These are phyloP conservation scores for Tetramorium parvispinum DNA, from an alignment of 1,140 invertebrate species.

Conservation along the genomic window DNA sequence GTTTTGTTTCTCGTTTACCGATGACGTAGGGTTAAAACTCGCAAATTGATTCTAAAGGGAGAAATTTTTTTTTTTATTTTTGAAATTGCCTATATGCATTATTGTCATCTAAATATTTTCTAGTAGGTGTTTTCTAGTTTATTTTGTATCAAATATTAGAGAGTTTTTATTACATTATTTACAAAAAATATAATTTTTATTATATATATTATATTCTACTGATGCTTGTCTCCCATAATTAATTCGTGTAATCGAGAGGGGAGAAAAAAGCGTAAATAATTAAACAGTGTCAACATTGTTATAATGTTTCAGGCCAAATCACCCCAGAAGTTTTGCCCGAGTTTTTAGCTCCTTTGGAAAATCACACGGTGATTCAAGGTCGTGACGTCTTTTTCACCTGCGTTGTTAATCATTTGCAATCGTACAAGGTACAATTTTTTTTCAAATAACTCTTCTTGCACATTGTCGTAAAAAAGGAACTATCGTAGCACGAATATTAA, in stretches of 20 bases:
- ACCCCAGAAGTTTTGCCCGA: slow-evolving; percentile 88
- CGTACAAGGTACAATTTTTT: slow-evolving; percentile 90
- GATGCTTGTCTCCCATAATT: neutral
- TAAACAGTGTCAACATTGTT: neutral
- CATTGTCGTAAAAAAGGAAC: neutral
- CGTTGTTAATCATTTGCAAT: slow-evolving; percentile 94
- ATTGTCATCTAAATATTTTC: neutral
- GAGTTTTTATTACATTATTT: no score
- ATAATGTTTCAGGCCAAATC: slow-evolving; percentile 81
- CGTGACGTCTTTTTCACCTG: slow-evolving; percentile 95
- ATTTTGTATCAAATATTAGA: neutral
- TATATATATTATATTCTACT: neutral
- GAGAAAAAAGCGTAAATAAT: neutral
- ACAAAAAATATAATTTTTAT: neutral
- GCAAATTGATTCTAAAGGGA: slow-evolving; percentile 28
- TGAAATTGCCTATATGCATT: neutral
- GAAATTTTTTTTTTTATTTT: slow-evolving; percentile 14
- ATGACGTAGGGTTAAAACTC: slow-evolving; percentile 12
- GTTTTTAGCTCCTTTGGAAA: slow-evolving; percentile 94
- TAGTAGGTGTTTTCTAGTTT: neutral
- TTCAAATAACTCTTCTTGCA: neutral
- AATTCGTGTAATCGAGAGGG: neutral
- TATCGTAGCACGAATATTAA: neutral
- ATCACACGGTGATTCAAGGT: slow-evolving; percentile 94
- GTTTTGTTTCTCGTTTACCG: slow-evolving; percentile 50